Evolutionary conservation across 1,140 invertebrate species (phyloP).

Genomic region (Hylyphantes graminicola): DNA sequence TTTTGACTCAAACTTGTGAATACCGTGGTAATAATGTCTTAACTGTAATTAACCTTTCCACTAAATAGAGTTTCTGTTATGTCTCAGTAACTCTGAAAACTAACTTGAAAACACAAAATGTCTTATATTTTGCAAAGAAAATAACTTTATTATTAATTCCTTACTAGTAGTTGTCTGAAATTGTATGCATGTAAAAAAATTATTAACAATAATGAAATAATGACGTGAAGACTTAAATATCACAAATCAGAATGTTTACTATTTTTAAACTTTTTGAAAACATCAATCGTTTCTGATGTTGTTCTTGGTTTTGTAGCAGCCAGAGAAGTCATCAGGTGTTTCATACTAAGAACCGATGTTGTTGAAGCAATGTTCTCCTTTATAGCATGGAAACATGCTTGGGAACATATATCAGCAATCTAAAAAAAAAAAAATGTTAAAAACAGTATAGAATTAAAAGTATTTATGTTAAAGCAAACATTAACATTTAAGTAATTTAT

Average conservation of each 20-base stretch:
- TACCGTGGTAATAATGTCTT: no score
- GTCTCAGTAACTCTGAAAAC: no score
- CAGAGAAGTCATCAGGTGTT: constrained; percentile 12
- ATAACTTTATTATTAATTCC: no score
- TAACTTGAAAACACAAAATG: no score
- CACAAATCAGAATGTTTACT: not conserved
- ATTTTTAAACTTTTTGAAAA: constrained; percentile 1
- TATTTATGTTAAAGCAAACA: not conserved
- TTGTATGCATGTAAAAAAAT: no score
- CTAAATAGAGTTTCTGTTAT: no score
- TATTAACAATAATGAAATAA: no score
- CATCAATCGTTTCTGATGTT: constrained; percentile 18
- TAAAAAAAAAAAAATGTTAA: not conserved
- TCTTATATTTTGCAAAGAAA: no score
- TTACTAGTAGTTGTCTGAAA: no score
- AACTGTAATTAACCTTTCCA: no score
- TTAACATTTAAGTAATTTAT: constrained; percentile 1
- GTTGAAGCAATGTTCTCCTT: not conserved
- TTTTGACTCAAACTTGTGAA: no score
- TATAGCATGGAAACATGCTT: not conserved
- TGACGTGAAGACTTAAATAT: not conserved
- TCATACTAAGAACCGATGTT: constrained; percentile 1
- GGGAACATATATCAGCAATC: constrained; percentile 14
- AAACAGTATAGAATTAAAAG: not conserved
- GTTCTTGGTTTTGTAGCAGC: constrained; percentile 5